These are phyloP conservation scores for Eulemur macaco DNA, from an alignment of 2,113 vertebrate species.

Conservation along the genomic window DNA sequence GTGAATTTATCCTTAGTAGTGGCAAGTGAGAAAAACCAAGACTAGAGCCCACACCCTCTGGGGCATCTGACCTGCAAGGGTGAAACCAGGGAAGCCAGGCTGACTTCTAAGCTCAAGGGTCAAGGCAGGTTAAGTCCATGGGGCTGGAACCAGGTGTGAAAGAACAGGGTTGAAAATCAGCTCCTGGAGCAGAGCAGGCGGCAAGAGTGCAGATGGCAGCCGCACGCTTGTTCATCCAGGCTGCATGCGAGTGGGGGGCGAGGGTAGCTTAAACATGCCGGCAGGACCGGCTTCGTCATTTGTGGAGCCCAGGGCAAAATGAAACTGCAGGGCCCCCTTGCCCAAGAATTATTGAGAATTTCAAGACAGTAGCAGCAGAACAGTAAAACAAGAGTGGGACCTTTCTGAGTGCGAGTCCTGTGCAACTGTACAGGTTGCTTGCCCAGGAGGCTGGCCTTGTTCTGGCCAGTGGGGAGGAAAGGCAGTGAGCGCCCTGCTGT, in stretches of 20 bases:
- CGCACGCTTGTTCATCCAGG: too few species aligned
- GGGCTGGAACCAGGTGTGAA: background rate
- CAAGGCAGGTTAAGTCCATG: background rate
- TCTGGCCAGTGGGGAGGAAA: background rate
- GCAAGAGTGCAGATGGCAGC: background rate
- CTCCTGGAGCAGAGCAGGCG: background rate
- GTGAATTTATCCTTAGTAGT: background rate
- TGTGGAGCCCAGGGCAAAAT: background rate
- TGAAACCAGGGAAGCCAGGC: background rate
- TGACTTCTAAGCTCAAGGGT: background rate
- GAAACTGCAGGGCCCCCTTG: background rate
- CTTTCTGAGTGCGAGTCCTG: accelerated
- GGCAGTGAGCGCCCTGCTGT: background rate
- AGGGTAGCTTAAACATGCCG: background rate
- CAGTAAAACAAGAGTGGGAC: background rate
- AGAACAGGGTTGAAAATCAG: background rate
- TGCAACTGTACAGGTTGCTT: background rate
- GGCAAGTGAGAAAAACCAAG: background rate
- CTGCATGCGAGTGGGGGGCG: too few species aligned
- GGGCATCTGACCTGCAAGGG: background rate
- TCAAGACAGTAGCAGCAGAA: background rate
- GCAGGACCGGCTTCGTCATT: background rate
- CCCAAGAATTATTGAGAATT: background rate
- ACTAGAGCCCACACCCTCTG: background rate
- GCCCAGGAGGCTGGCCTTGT: background rate